These are phyloP conservation scores for Opisthocomus hoazin DNA, from an alignment of 2,113 vertebrate species.

Conservation along the genomic window DNA sequence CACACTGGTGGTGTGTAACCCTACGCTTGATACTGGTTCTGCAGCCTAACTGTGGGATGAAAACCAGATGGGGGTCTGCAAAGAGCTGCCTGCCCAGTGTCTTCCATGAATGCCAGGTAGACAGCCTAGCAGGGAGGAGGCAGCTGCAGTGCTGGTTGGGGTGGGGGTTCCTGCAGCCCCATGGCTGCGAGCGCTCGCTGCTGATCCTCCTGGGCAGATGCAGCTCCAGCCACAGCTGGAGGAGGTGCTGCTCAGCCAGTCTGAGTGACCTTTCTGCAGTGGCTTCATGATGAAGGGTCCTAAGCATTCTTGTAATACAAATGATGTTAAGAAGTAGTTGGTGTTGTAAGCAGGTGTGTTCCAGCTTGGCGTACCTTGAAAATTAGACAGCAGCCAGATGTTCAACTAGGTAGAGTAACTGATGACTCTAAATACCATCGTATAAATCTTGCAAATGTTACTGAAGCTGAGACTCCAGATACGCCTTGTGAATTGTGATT, in stretches of 20 bases:
- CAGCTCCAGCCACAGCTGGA: neutral
- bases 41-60: neutral
- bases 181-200: neutral
- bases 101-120: neutral
- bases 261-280: neutral
- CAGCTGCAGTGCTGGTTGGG: neutral
- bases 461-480: neutral
- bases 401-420: neutral
- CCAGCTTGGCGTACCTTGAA: neutral
- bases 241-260: neutral
- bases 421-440: neutral
- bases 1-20: neutral
- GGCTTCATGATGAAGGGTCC: neutral
- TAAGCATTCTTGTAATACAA: neutral
- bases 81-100: neutral
- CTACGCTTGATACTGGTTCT: neutral
- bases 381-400: constrained; percentile 26
- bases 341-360: constrained; percentile 17
- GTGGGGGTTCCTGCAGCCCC: neutral
- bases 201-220: neutral
- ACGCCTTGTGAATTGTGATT: neutral
- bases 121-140: neutral
- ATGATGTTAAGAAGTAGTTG: neutral
- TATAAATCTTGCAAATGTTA: neutral
- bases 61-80: neutral